Base-by-base conservation (phyloP, 2,113 vertebrate genomes). In the Chlorocebus sabaeus region DNA sequence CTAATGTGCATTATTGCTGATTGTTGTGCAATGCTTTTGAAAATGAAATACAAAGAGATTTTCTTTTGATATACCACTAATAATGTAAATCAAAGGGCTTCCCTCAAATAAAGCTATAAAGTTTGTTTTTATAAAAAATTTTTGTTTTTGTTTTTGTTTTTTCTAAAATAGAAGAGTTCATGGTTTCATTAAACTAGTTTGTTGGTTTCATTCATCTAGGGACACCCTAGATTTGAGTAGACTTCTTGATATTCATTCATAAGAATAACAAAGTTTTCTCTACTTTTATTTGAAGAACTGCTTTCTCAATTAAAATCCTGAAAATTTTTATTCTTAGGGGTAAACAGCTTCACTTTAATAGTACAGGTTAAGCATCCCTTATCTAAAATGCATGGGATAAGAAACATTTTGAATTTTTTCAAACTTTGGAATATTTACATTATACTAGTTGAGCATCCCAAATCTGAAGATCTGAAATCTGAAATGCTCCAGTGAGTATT, bases 271-370 rank as follows among this genome's bases (percentile, higher is more conserved):
- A 2, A 8, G 20, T 95, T 96, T 93, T 48, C 52, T 43, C 16
- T 95, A 17, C 5, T 97, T 96, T 86, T 82, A 61, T 91, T 84
- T 96, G 59, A 97, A 95, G 82, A 97, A 68, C 32, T 93, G 55
- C 14, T 96, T 72, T 87, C 84, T 95, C 93, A 92, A 48, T 90
- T 95, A 93, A 90, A 93, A 93, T 90, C 79, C 45, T 30, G 52
- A 76, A 90, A 85, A 52, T 14, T 30, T 85, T 17, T 64, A 70
- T 45, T 83, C 43, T 48, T 52, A 73, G 20, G n/a, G 8, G 43
- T 55, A 95, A 96, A 89, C 25, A 12, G 1, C 20, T 95, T 95
- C 50, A 52, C 25, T 55, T 75, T 79, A 23, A 35, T 30, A 45
- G 57, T 45, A 45, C 25, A 78, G 14, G 27, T 78, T 78, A 45